Evolutionary conservation across 1,140 invertebrate genomes (phyloP).

Genomic region (Trissolcus basalis): DNA sequence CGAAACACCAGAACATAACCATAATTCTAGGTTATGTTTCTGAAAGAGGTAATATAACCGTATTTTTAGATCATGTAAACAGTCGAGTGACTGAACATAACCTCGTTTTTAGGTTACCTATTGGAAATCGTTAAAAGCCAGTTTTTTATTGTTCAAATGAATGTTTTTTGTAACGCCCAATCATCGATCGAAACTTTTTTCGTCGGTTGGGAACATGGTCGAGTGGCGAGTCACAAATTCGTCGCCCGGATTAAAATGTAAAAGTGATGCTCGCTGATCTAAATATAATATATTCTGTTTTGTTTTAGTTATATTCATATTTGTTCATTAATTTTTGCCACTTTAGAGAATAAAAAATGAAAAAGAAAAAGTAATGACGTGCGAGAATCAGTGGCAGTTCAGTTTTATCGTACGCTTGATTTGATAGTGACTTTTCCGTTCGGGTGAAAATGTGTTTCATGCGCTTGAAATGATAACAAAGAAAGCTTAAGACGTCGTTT

Average conservation of each 20-base stretch:
- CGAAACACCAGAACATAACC: neutral
- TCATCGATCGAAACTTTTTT: too few species aligned
- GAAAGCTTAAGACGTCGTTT: constrained; percentile 35
- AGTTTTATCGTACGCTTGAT: constrained; percentile 28
- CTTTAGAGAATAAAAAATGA: constrained; percentile 9
- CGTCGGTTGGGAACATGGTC: too few species aligned
- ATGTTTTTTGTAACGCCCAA: too few species aligned
- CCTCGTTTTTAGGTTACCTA: too few species aligned
- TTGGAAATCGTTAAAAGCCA: too few species aligned
- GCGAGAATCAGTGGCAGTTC: constrained; percentile 45
- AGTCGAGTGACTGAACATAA: too few species aligned
- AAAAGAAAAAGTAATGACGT: constrained; percentile 37
- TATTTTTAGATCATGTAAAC: too few species aligned
- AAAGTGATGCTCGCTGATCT: constrained; percentile 35
- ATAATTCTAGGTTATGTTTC: neutral
- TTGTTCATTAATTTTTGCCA: constrained; percentile 2
- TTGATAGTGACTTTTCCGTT: constrained; percentile 26
- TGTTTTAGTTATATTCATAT: constrained; percentile 16
- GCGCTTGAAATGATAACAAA: constrained; percentile 16
- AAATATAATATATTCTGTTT: constrained; percentile 16
- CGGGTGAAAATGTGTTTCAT: constrained; percentile 2
- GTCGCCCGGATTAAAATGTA: constrained; percentile 18
- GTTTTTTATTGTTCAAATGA: too few species aligned
- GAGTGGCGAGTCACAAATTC: too few species aligned
- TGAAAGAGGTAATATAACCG: too few species aligned